These are phyloP conservation scores for Nudaria mundana DNA, from an alignment of 2,888 invertebrate species.

Conservation along the genomic window DNA sequence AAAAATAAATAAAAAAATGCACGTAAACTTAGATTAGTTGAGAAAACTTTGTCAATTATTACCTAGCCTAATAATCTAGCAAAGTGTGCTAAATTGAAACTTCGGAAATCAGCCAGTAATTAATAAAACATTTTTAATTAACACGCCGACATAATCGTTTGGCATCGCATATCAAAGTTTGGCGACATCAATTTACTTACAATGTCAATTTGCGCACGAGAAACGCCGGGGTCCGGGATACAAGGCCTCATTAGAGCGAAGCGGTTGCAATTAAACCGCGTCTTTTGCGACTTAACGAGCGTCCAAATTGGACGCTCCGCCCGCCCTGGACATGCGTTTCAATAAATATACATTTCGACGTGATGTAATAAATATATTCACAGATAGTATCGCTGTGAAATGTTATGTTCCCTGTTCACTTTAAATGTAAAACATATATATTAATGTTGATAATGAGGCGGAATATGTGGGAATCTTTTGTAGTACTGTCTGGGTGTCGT, in stretches of 20 bases:
- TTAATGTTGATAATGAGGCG: slow-evolving; percentile 19
- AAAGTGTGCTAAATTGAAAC: no score
- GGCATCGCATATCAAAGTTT: slow-evolving; percentile 48
- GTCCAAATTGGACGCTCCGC: slow-evolving; percentile 67
- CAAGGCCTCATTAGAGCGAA: slow-evolving; percentile 74
- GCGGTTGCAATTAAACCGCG: slow-evolving; percentile 78
- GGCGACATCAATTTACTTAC: slow-evolving; percentile 71
- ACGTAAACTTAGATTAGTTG: no score
- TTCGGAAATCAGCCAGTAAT: slow-evolving; percentile 21
- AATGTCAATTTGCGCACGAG: slow-evolving; percentile 74
- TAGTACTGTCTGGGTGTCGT: no score
- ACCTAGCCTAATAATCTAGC: no score
- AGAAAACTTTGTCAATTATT: no score
- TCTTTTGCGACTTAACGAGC: slow-evolving; percentile 79
- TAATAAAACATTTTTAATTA: slow-evolving; percentile 28
- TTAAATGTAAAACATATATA: slow-evolving; percentile 31
- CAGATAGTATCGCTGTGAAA: slow-evolving; percentile 40
- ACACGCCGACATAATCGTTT: slow-evolving; percentile 39
- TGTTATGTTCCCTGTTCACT: slow-evolving; percentile 25
- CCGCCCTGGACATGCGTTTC: slow-evolving; percentile 65
- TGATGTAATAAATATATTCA: slow-evolving; percentile 47
- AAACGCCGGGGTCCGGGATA: slow-evolving; percentile 58
- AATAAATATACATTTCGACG: slow-evolving; percentile 55
- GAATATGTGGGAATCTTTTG: no score
- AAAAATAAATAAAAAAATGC: no score